Evolutionary conservation across 2,888 invertebrate genomes (phyloP).

Genomic region (Brachypterus glaber): DNA sequence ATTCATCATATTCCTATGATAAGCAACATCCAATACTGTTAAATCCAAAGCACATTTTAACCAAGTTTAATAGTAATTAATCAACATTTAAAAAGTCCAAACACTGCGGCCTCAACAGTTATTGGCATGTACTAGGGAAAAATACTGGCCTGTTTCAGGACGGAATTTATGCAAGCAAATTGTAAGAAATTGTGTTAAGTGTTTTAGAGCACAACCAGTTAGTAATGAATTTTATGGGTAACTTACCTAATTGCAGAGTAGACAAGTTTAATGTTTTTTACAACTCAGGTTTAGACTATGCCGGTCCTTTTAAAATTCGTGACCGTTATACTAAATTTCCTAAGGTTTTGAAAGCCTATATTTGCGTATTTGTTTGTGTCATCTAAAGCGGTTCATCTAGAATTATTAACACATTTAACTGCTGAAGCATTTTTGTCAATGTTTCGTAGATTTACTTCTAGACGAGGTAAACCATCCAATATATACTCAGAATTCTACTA

Average conservation of each 20-base stretch:
- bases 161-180: conserved; percentile 20
- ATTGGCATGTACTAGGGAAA: conserved; percentile 16
- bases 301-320: conserved; percentile 23
- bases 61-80: conserved; percentile 15
- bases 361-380: too few species aligned
- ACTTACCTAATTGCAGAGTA: conserved; percentile 21
- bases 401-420: too few species aligned
- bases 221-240: conserved; percentile 21
- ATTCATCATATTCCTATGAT: conserved; percentile 9
- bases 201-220: conserved; percentile 19
- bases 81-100: conserved; percentile 13
- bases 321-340: conserved; percentile 18
- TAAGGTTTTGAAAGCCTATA: conserved; percentile 19
- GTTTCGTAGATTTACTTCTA: too few species aligned
- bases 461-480: too few species aligned
- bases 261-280: conserved; percentile 20
- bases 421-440: too few species aligned
- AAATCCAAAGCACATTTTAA: conserved; percentile 14
- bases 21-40: conserved; percentile 16
- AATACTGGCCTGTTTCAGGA: conserved; percentile 24
- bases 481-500: too few species aligned
- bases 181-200: conserved; percentile 18
- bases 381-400: too few species aligned
- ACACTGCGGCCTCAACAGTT: too few species aligned
- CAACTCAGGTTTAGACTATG: conserved; percentile 24